Conservation (phyloP, 2,797 vertebrate genomes). For the Neoniphon sammara region DNA sequence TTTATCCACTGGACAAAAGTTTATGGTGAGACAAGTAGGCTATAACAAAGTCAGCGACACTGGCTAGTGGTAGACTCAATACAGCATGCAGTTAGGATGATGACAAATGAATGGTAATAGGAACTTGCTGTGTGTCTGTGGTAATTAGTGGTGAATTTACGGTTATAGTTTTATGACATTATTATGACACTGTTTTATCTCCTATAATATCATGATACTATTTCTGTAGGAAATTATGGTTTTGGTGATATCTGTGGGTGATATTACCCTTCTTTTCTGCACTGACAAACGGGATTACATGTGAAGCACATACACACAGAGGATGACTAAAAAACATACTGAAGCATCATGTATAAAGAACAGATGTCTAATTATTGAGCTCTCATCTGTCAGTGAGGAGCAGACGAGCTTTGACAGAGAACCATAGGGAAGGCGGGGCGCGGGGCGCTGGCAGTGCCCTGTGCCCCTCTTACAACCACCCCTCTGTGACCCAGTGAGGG, state of each 20-base stretch:
- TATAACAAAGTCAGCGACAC: too few relatives aligned
- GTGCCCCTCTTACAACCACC: slow-evolving; percentile 8
- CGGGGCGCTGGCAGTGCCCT: not conserved
- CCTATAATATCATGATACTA: too few relatives aligned
- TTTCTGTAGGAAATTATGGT: too few relatives aligned
- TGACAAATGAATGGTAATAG: too few relatives aligned
- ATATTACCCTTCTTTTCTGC: too few relatives aligned
- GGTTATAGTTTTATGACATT: too few relatives aligned
- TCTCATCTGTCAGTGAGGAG: not conserved
- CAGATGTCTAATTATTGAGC: slow-evolving; percentile 8
- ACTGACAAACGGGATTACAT: not conserved
- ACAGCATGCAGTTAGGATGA: too few relatives aligned
- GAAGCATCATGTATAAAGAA: not conserved
- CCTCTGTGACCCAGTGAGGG: slow-evolving; percentile 14
- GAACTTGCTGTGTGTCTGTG: too few relatives aligned
- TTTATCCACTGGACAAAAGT: not conserved
- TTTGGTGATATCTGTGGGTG: too few relatives aligned
- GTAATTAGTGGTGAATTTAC: too few relatives aligned
- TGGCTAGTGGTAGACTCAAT: too few relatives aligned
- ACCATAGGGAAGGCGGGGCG: not conserved
- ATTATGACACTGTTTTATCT: too few relatives aligned
- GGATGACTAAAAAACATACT: not conserved
- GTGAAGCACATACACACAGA: not conserved
- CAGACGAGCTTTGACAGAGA: not conserved
- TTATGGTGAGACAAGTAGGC: not conserved